phyloP scores from a whole-genome alignment of 2,888 invertebrate genomes.

The Athrips mouffetella region DNA sequence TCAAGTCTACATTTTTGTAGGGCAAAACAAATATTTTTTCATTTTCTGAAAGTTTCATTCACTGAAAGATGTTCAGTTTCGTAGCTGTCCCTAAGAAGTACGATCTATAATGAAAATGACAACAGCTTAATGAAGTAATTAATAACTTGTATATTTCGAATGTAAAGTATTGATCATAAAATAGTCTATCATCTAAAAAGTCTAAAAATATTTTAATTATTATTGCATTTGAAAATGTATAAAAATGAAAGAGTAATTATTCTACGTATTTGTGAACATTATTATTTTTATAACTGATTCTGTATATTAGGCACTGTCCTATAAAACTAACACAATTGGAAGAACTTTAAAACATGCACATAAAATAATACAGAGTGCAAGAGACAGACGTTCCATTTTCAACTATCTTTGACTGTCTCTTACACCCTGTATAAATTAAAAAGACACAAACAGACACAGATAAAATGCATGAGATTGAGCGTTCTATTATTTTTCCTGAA shows the following conservation, averaged over 20 bases:
- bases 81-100: too few species aligned
- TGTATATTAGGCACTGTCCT: background rate
- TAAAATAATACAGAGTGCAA: background rate
- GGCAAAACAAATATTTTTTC: too few species aligned
- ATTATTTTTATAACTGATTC: background rate
- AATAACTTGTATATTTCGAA: slow-evolving; percentile 36
- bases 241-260: background rate
- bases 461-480: slow-evolving; percentile 19
- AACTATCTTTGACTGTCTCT: too few species aligned
- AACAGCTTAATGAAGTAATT: too few species aligned
- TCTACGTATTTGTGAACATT: background rate
- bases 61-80: too few species aligned
- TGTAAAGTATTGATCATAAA: slow-evolving; percentile 42
- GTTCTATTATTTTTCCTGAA: slow-evolving; percentile 8
- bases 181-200: slow-evolving; percentile 49
- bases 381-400: too few species aligned
- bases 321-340: background rate
- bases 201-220: slow-evolving; percentile 50
- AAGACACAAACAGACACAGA: slow-evolving; percentile 13
- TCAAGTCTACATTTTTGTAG: too few species aligned
- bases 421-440: too few species aligned
- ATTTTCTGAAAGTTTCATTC: too few species aligned
- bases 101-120: too few species aligned
- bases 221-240: slow-evolving; percentile 27
- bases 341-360: background rate